These are phyloP conservation scores for Crotophaga sulcirostris DNA, from an alignment of 2,113 vertebrate genomes.

Conservation along the genomic window DNA sequence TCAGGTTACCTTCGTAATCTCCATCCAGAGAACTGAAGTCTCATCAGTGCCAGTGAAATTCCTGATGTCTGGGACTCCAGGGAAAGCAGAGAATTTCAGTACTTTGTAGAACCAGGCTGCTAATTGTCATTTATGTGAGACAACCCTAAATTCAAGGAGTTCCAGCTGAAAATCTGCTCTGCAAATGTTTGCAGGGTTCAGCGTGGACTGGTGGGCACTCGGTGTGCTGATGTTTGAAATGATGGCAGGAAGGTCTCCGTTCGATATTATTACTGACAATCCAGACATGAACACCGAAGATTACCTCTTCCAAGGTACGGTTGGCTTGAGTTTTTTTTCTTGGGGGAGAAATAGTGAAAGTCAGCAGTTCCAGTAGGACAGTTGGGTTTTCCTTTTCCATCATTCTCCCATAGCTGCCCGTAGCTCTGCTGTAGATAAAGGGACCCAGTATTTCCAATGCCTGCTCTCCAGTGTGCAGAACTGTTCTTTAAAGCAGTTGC, in stretches of 20 bases:
- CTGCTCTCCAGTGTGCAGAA: neutral
- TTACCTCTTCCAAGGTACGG: constrained; percentile 97
- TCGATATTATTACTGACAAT: constrained; percentile 99
- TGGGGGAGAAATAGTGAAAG: neutral
- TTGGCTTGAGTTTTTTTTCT: too few relatives aligned
- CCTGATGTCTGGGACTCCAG: neutral
- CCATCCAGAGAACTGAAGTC: neutral
- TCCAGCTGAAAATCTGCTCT: neutral
- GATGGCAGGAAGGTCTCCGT: constrained; percentile 97
- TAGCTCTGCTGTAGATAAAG: neutral
- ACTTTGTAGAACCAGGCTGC: neutral
- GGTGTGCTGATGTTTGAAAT: constrained; percentile 99
- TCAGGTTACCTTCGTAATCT: neutral
- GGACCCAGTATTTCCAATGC: neutral
- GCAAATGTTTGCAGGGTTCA: constrained; percentile 84
- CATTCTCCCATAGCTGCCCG: neutral
- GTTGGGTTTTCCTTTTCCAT: neutral
- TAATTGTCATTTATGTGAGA: neutral
- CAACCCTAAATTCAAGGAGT: rapidly evolving
- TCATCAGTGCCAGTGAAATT: neutral
- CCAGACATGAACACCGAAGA: constrained; percentile 99
- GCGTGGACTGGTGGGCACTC: constrained; percentile 99
- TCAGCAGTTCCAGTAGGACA: neutral
- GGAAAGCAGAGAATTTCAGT: neutral
- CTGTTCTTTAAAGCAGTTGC: neutral